These are phyloP conservation scores for Colletes collaris DNA, from an alignment of 2,888 invertebrate species.

Conservation along the genomic window DNA sequence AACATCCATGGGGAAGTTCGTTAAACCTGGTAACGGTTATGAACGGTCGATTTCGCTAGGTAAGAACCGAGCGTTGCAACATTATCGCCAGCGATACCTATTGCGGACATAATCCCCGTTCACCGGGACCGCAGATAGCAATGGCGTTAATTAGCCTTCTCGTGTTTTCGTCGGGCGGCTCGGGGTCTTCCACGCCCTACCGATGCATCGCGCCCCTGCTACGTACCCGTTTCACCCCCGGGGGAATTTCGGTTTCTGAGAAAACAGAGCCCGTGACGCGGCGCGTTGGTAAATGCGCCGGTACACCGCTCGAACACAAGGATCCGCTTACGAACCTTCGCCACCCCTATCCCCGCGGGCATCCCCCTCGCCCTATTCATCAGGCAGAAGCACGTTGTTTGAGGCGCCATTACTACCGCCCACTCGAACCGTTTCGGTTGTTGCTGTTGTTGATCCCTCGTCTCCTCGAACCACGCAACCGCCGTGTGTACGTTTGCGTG, in stretches of 20 bases:
- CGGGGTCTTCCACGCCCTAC: conserved; percentile 1
- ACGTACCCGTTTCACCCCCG: conserved; percentile 18
- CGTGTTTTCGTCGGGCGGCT: conserved; percentile 63
- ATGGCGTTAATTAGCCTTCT: conserved; percentile 70
- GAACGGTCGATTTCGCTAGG: conserved; percentile 26
- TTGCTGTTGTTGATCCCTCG: conserved; percentile 38
- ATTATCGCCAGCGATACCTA: conserved; percentile 58
- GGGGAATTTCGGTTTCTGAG: conserved; percentile 65
- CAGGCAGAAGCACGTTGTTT: conserved; percentile 60
- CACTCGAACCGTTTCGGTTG: conserved; percentile 52
- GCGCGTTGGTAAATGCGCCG: conserved; percentile 41
- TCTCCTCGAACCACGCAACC: conserved; percentile 28
- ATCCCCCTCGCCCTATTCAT: conserved; percentile 50
- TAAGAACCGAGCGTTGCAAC: conserved; percentile 34
- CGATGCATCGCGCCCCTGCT: not conserved
- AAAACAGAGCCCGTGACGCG: conserved; percentile 56
- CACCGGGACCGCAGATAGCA: conserved; percentile 56
- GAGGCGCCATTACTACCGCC: conserved; percentile 62
- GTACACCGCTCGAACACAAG: conserved; percentile 34
- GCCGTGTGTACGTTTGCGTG: not conserved
- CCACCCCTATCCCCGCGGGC: not conserved
- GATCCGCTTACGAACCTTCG: conserved; percentile 24
- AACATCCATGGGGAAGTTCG: conserved; percentile 34
- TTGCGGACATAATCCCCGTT: conserved; percentile 61
- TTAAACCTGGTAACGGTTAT: conserved; percentile 29